Conservation (phyloP, 2,888 invertebrate species). For the Azorinus chamasolen region DNA sequence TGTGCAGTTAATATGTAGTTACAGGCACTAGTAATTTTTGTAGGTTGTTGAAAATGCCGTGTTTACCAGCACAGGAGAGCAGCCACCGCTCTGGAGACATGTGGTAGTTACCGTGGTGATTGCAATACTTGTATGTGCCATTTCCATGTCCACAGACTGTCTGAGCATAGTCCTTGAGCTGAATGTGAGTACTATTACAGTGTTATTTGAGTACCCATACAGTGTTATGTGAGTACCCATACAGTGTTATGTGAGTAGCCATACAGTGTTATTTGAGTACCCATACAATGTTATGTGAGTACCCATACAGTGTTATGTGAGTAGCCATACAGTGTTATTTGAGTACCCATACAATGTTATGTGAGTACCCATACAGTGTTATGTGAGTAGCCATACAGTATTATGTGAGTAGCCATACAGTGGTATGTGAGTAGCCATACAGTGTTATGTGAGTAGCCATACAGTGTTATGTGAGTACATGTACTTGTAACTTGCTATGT, state of each 20-base stretch:
- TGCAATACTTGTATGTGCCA: conserved; percentile 90
- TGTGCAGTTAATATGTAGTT: no score
- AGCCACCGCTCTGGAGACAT: conserved; percentile 85
- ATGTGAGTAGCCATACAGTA: not conserved
- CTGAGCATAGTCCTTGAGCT: conserved; percentile 93
- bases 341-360: not conserved
- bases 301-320: no score
- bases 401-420: not conserved
- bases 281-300: not conserved
- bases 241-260: no score
- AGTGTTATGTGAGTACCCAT: no score
- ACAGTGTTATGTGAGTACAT: not conserved
- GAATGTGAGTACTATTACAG: conserved; percentile 89
- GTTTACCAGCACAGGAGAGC: conserved; percentile 85
- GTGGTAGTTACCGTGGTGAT: conserved; percentile 90
- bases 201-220: not conserved
- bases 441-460: not conserved
- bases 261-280: not conserved
- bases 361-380: no score
- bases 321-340: not conserved
- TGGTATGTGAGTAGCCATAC: not conserved
- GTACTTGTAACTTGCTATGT: no score
- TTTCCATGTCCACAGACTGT: conserved; percentile 94
- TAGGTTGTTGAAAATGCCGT: conserved; percentile 86
- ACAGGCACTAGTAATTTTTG: no score